Conservation (phyloP, 2,797 vertebrate species). For the Glyptemys insculpta region DNA sequence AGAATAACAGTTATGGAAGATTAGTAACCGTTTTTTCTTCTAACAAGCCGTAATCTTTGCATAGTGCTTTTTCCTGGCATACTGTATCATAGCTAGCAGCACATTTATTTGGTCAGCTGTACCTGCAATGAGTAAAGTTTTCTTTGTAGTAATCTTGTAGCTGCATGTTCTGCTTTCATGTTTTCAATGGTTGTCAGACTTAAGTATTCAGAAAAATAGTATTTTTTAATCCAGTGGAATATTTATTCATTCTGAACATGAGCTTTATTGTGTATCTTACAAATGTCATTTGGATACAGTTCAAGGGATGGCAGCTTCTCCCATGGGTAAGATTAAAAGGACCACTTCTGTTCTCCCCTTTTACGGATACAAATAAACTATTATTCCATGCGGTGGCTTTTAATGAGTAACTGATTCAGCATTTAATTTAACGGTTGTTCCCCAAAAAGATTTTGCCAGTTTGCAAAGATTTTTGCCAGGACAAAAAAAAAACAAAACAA, state of each 20-base stretch:
- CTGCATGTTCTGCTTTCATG: conserved; percentile 3
- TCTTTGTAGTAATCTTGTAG: not conserved
- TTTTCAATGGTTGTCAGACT: conserved; percentile 12
- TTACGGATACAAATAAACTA: not conserved
- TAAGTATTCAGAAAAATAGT: conserved; percentile 1
- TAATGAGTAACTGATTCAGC: not conserved
- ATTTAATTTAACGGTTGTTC: conserved; percentile 32
- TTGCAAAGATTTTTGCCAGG: not conserved
- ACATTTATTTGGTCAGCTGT: conserved; percentile 18
- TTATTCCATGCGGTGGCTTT: not conserved
- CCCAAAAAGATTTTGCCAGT: not conserved
- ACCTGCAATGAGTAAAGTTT: not conserved
- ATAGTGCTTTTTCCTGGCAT: conserved; percentile 19
- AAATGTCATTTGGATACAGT: not conserved
- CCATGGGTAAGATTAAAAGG: not conserved
- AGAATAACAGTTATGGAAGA: too few relatives aligned
- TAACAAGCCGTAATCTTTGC: conserved; percentile 35
- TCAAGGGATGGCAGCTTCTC: not conserved
- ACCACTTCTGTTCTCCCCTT: not conserved
- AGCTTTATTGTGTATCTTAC: not conserved
- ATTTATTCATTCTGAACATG: not conserved
- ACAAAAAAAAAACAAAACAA: not conserved
- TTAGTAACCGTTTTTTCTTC: not conserved
- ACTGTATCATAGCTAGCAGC: not conserved
- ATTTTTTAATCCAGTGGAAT: not conserved